A percentile compares a stretch with the other conserved stretches of the same genome.
phyloP scores from a whole-genome alignment of 1,140 invertebrate genomes.

The Drosophila prosaltans region DNA sequence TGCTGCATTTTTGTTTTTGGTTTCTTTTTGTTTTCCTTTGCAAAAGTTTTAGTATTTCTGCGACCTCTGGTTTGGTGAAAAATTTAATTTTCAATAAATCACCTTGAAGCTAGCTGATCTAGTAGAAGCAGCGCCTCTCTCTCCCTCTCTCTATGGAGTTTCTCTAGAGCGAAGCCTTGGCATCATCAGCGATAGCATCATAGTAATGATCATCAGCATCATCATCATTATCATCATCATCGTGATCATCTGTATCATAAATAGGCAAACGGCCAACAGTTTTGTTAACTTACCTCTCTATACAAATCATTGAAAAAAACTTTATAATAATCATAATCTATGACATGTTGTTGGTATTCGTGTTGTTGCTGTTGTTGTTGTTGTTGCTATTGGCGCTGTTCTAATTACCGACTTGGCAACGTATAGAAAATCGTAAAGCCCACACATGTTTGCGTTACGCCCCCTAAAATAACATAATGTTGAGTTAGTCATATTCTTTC shows the following conservation, averaged over 20 bases:
- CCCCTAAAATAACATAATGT: slow-evolving; percentile 34
- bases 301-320: slow-evolving; percentile 41
- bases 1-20: slow-evolving; percentile 54
- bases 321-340: slow-evolving; percentile 42
- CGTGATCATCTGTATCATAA: slow-evolving; percentile 17
- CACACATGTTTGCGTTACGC: slow-evolving; percentile 56
- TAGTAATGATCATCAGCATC: not conserved
- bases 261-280: slow-evolving; percentile 26
- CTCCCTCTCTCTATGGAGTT: not conserved
- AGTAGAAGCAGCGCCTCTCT: slow-evolving; percentile 55
- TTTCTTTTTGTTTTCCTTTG: slow-evolving; percentile 35
- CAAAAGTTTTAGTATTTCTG: slow-evolving; percentile 43
- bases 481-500: slow-evolving; percentile 6
- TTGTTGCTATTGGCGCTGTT: slow-evolving; percentile 43
- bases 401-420: slow-evolving; percentile 46
- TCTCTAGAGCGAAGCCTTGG: slow-evolving; percentile 6
- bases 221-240: slow-evolving; percentile 21
- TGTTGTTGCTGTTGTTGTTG: slow-evolving; percentile 20
- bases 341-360: slow-evolving; percentile 33
- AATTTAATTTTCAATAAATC: slow-evolving; percentile 80
- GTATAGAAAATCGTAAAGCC: slow-evolving; percentile 40
- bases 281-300: slow-evolving; percentile 17
- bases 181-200: slow-evolving; percentile 7
- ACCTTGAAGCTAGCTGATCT: slow-evolving; percentile 52
- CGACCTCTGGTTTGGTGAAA: slow-evolving; percentile 58